These are phyloP conservation scores for Cepaea hortensis DNA, from an alignment of 2,888 invertebrate genomes.

Conservation along the genomic window DNA sequence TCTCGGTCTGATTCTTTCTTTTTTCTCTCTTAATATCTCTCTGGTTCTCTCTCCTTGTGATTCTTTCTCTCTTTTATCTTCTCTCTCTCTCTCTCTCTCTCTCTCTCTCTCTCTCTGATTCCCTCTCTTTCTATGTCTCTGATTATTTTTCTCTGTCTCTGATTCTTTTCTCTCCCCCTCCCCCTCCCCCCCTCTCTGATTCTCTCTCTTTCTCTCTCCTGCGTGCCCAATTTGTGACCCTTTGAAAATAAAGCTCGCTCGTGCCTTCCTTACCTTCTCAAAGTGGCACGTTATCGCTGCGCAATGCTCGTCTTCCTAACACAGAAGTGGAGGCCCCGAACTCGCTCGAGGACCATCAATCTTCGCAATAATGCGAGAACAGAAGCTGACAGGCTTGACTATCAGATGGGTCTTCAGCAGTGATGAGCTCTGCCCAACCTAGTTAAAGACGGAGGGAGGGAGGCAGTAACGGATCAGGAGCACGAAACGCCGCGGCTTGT, in stretches of 20 bases:
- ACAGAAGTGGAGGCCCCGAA: constrained; percentile 16
- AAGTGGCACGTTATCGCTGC: constrained; percentile 36
- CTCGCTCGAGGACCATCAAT: constrained; percentile 45
- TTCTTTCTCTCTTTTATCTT: background rate
- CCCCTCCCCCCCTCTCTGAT: background rate
- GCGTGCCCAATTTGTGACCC: too few relatives aligned
- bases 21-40: background rate
- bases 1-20: background rate
- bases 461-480: constrained; percentile 16
- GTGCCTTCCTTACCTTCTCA: background rate
- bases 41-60: background rate
- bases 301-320: constrained; percentile 15
- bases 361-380: constrained; percentile 40
- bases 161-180: background rate
- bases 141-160: background rate
- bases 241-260: background rate
- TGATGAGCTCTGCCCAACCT: constrained; percentile 34
- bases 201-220: too few relatives aligned
- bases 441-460: constrained; percentile 39
- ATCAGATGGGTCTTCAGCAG: constrained; percentile 44
- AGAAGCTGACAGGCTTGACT: constrained; percentile 45
- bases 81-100: background rate
- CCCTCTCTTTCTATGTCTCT: background rate
- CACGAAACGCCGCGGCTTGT: too few relatives aligned
- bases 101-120: background rate